phyloP scores from a whole-genome alignment of 2,888 invertebrate species.

The Rhagonycha lutea region DNA sequence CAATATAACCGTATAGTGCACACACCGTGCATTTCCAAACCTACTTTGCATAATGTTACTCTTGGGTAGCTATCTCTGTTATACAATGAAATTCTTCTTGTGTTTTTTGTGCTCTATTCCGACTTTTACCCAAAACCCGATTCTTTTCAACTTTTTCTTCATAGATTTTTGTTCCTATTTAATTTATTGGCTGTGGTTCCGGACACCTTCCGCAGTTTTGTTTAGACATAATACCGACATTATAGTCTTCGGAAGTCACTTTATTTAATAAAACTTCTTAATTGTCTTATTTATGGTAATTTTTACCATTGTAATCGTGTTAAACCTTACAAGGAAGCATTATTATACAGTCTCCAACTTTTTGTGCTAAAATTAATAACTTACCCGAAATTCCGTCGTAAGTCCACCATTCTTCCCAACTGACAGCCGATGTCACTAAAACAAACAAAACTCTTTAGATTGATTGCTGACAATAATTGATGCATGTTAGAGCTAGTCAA shows the following conservation, averaged over 20 bases:
- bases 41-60: conserved; percentile 52
- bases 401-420: conserved; percentile 97
- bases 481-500: conserved; percentile 43
- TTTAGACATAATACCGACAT: conserved; percentile 30
- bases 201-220: conserved; percentile 45
- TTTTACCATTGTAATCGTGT: conserved; percentile 29
- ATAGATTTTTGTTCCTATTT: conserved; percentile 41
- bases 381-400: conserved; percentile 94
- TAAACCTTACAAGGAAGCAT: neutral
- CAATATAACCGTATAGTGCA: conserved; percentile 35
- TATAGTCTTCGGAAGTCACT: conserved; percentile 33
- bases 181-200: conserved; percentile 43
- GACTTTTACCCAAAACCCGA: conserved; percentile 43
- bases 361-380: conserved; percentile 36
- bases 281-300: conserved; percentile 43
- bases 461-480: conserved; percentile 50
- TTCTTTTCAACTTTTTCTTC: conserved; percentile 39
- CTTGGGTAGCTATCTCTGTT: conserved; percentile 46
- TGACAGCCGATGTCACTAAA: conserved; percentile 75
- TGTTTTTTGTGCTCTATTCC: conserved; percentile 41
- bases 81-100: conserved; percentile 49
- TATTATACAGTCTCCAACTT: neutral
- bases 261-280: conserved; percentile 40
- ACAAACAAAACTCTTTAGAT: conserved; percentile 54
- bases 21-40: conserved; percentile 34